These are phyloP conservation scores for Lysandra coridon DNA, from an alignment of 2,888 invertebrate genomes.

Conservation along the genomic window DNA sequence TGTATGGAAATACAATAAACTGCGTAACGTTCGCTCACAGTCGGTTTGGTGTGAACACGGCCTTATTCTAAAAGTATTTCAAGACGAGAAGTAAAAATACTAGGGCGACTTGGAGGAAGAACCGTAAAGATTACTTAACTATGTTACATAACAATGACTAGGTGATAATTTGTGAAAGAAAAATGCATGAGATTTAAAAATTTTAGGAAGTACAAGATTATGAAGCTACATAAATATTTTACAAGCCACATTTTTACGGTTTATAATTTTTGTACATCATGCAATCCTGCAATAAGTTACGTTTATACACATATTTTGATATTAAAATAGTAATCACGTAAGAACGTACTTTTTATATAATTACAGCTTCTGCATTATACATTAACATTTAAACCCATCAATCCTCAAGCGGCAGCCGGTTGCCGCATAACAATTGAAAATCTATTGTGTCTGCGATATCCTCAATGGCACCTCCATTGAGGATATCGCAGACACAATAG, in stretches of 20 bases:
- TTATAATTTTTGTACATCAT: not conserved
- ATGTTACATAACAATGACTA: not conserved
- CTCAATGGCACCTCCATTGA: too few relatives aligned
- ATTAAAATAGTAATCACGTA: not conserved
- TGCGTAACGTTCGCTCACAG: too few relatives aligned
- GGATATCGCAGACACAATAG: too few relatives aligned
- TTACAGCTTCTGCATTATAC: not conserved
- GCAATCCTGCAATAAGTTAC: not conserved
- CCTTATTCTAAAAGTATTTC: too few relatives aligned
- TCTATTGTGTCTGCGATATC: too few relatives aligned
- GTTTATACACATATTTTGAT: not conserved
- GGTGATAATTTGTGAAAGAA: not conserved
- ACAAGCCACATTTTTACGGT: conserved; percentile 7
- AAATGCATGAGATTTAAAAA: not conserved
- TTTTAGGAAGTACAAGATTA: not conserved
- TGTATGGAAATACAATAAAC: too few relatives aligned
- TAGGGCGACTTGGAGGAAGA: not conserved
- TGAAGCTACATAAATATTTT: conserved; percentile 8
- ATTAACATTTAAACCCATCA: too few relatives aligned
- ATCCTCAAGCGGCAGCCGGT: too few relatives aligned
- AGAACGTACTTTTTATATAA: not conserved
- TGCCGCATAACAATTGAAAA: too few relatives aligned
- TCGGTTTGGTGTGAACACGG: too few relatives aligned
- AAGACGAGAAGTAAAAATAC: not conserved
- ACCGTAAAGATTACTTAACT: not conserved